phyloP scores from a whole-genome alignment of 1,140 invertebrate species.

The Aphelinus certus region DNA sequence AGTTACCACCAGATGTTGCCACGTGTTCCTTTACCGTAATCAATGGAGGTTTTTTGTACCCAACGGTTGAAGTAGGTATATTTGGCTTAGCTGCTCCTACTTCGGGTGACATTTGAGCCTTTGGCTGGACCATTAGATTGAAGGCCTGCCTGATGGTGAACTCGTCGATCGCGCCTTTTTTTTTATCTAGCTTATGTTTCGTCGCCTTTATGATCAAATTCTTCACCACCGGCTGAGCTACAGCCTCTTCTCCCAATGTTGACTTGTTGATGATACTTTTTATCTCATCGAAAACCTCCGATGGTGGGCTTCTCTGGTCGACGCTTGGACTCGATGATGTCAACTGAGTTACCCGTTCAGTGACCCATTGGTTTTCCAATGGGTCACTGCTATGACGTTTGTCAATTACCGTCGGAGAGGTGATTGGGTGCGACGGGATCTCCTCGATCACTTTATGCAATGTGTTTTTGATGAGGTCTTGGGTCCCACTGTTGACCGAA shows the following conservation, averaged over 20 bases:
- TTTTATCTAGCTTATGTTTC: slow-evolving; percentile 40
- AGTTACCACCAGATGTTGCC: background rate
- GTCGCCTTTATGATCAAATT: slow-evolving; percentile 54
- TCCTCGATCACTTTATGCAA: slow-evolving; percentile 34
- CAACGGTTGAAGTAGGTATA: background rate
- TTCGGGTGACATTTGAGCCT: background rate
- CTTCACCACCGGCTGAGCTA: slow-evolving; percentile 41
- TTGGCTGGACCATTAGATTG: slow-evolving; percentile 40
- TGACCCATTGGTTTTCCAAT: background rate
- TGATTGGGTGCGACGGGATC: background rate
- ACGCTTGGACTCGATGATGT: background rate
- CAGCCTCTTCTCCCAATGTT: slow-evolving; percentile 42
- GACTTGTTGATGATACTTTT: slow-evolving; percentile 45
- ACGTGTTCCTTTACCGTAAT: slow-evolving; percentile 6
- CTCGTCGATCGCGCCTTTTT: slow-evolving; percentile 41
- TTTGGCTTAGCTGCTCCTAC: background rate
- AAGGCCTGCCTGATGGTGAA: slow-evolving; percentile 43
- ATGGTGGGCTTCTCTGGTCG: background rate
- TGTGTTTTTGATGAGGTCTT: slow-evolving; percentile 37
- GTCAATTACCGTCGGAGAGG: background rate
- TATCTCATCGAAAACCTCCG: slow-evolving; percentile 28
- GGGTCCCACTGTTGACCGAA: background rate
- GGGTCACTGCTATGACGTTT: no score
- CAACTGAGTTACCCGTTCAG: background rate
- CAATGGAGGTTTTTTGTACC: background rate